Base-by-base conservation (phyloP, 1,140 invertebrate genomes). In the Brachionus plicatilis region DNA sequence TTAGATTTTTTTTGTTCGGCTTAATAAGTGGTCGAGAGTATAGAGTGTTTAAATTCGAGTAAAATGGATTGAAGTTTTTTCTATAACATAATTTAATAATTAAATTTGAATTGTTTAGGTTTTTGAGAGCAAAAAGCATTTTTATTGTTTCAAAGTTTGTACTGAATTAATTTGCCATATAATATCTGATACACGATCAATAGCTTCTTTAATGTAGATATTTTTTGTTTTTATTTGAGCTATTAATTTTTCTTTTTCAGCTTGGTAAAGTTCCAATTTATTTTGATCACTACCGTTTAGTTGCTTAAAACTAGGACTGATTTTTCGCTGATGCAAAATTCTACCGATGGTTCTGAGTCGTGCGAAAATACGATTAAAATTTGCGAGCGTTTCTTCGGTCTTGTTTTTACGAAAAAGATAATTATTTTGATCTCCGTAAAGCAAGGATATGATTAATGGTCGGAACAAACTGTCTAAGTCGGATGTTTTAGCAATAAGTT, bases 141-240 rank as follows among this genome's bases (percentile, higher is more conserved):
- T 47, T 82, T 82, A 65, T 4, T 60, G 79, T 65, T 65, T 82
- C 45, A 68, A 41, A 82, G 79, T 82, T 45, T 82, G 53, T 14
- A 60, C 65, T 9, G 79, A 60, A 47, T 82, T 82, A 65, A 82
- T 82, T 65, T 82, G 79, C 79, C 79, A 82, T 43, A 82, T 68
- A 47, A 82, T 82, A 14, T 82, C 53, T 20, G 79, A 82, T 20
- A 82, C 65, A 27, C 79, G 79, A 60, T 82, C 53, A 65, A 82
- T 82, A 24, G 79, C 50, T 24, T 65, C 37, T 68, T 68, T 82
- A n/a, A 82, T 60, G 20, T 47, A 65, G 3, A 0, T 43, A 27
- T 82, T 82, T 47, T 82, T 82, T 4, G 24, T 20, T 29, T 20
- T 82, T 29, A 82, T 82, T 65, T 82, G 79, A 24, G 5, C 12